Evolutionary conservation across 1,140 invertebrate genomes (phyloP).

Genomic region (Muscidifurax raptorellus): DNA sequence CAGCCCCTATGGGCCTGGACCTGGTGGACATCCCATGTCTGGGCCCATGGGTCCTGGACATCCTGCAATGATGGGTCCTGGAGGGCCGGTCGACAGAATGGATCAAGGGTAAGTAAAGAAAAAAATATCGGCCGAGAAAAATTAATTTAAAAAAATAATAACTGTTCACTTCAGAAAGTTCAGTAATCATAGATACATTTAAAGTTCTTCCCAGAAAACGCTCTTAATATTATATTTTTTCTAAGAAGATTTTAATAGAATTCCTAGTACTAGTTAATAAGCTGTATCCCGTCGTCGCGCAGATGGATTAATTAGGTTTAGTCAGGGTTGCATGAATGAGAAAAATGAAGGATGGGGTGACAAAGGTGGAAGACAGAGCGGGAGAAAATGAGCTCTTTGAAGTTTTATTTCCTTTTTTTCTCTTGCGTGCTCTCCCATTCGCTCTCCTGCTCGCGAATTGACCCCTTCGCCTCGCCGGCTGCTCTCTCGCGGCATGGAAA

Average conservation of each 20-base stretch:
- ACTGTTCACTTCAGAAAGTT: background rate
- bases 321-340: slow-evolving; percentile 1
- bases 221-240: background rate
- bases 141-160: background rate
- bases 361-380: background rate
- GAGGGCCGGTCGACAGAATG: slow-evolving; percentile 82
- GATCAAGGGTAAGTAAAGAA: slow-evolving; percentile 81
- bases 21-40: slow-evolving; percentile 79
- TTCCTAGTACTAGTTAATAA: slow-evolving; percentile 9
- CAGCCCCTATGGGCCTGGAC: slow-evolving; percentile 81
- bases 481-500: slow-evolving; percentile 23
- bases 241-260: background rate
- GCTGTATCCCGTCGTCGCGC: background rate
- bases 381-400: slow-evolving; percentile 41
- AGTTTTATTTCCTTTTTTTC: slow-evolving; percentile 35
- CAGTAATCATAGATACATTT: background rate
- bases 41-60: slow-evolving; percentile 79
- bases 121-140: background rate
- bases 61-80: slow-evolving; percentile 81
- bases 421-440: background rate
- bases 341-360: background rate
- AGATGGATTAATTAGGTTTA: slow-evolving; percentile 37
- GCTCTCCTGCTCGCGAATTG: slow-evolving; percentile 17
- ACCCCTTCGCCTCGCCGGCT: slow-evolving; percentile 15
- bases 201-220: background rate